These are phyloP conservation scores for Luidia sarsii DNA, from an alignment of 53 echinoderm and acorn worm species.

Conservation along the genomic window DNA sequence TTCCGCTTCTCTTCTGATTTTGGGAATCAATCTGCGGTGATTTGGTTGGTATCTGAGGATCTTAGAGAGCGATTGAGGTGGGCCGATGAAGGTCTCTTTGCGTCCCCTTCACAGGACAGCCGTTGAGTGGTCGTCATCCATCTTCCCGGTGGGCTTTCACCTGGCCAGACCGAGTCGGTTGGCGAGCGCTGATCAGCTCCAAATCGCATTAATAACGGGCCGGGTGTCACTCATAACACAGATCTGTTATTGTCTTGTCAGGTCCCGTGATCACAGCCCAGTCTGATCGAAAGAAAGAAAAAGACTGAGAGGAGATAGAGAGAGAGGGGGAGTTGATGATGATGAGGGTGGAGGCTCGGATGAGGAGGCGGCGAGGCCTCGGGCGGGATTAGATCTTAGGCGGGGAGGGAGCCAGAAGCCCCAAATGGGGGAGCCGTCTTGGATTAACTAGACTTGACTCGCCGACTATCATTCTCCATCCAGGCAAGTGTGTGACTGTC, in stretches of 20 bases:
- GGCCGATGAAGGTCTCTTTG: not conserved
- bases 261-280: conserved; percentile 22
- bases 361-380: too few relatives aligned
- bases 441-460: too few relatives aligned
- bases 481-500: too few relatives aligned
- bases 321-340: too few relatives aligned
- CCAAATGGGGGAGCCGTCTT: too few relatives aligned
- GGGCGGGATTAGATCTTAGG: too few relatives aligned
- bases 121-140: not conserved
- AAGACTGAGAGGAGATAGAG: conserved; percentile 3
- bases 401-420: too few relatives aligned
- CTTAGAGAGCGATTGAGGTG: not conserved
- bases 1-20: not conserved
- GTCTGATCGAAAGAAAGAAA: too few relatives aligned
- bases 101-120: conserved; percentile 16
- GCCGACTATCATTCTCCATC: too few relatives aligned
- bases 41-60: not conserved
- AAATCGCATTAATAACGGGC: conserved; percentile 58
- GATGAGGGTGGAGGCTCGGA: too few relatives aligned
- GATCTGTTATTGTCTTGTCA: conserved; percentile 51
- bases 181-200: conserved; percentile 31
- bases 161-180: conserved; percentile 31
- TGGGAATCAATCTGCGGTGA: not conserved
- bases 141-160: conserved; percentile 46
- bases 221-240: conserved; percentile 44